These are phyloP conservation scores for Strix occidentalis DNA, from an alignment of 2,797 vertebrate species.

Conservation along the genomic window DNA sequence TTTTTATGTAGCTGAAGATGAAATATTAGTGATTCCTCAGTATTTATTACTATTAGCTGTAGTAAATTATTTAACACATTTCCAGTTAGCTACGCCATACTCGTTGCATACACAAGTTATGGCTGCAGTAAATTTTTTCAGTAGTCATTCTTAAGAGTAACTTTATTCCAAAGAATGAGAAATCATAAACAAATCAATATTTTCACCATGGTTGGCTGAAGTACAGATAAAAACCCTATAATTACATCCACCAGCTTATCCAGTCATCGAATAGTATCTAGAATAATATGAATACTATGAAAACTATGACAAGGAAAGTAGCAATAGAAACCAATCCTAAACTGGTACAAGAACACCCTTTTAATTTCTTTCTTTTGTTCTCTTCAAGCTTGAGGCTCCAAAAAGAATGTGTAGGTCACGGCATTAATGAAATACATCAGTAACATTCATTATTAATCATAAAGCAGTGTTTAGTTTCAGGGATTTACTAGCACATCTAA, in stretches of 20 bases:
- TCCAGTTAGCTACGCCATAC: not conserved
- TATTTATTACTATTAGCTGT: not conserved
- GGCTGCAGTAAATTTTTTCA: not conserved
- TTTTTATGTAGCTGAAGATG: not conserved
- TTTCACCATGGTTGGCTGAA: not conserved
- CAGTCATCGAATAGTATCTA: not conserved
- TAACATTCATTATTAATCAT: not conserved
- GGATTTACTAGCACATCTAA: not conserved
- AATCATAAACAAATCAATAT: slow-evolving; percentile 28
- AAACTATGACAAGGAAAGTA: not conserved
- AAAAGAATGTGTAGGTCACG: not conserved
- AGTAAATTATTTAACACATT: slow-evolving; percentile 5
- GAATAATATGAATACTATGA: not conserved
- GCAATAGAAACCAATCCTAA: not conserved
- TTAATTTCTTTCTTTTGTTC: not conserved
- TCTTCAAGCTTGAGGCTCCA: not conserved
- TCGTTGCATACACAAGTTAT: not conserved
- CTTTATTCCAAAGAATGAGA: not conserved
- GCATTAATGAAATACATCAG: not conserved
- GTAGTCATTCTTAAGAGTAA: not conserved
- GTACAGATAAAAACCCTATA: not conserved
- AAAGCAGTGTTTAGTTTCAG: not conserved
- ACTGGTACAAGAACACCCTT: not conserved
- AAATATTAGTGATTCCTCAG: not conserved
- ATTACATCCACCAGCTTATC: not conserved